Percentiles rank a stretch among this genome's conserved stretches.
phyloP scores from a whole-genome alignment of 92 coral and sea anemone genomes.

The Parazoanthus atlanticus region DNA sequence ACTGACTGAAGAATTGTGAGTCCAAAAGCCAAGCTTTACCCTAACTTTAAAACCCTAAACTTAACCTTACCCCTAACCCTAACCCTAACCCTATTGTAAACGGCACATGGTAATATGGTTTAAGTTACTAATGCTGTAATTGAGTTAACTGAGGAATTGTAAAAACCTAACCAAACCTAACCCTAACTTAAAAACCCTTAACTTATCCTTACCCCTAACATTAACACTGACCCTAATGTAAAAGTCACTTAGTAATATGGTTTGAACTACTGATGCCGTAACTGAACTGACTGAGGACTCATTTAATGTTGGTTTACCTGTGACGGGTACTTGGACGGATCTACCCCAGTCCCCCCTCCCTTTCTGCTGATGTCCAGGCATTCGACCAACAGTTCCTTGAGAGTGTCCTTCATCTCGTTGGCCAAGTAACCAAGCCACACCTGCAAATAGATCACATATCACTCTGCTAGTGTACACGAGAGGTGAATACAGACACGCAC shows the following conservation, averaged over 20 bases:
- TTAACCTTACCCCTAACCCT: too few relatives aligned
- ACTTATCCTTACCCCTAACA: too few relatives aligned
- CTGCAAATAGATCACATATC: conserved; percentile 36
- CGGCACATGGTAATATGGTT: too few relatives aligned
- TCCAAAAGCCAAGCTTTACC: too few relatives aligned
- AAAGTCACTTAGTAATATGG: not conserved
- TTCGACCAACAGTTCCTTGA: conserved; percentile 80
- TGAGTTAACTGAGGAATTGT: too few relatives aligned
- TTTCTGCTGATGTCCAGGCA: conserved; percentile 85
- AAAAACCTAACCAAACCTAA: too few relatives aligned
- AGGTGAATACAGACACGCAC: not conserved
- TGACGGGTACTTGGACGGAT: conserved; percentile 94
- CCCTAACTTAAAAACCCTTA: too few relatives aligned
- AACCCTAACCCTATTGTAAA: too few relatives aligned
- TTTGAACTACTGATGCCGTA: not conserved
- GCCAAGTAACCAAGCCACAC: conserved; percentile 98
- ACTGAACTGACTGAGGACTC: not conserved
- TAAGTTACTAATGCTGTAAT: too few relatives aligned
- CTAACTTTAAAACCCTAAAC: too few relatives aligned
- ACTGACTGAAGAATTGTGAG: not conserved
- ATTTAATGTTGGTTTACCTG: conserved; percentile 67
- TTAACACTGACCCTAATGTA: not conserved
- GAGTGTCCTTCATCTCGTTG: conserved; percentile 95
- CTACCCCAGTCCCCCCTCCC: conserved; percentile 90
- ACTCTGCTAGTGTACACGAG: not conserved